Conservation (phyloP, 2,888 invertebrate genomes). For the Sminthurides aquaticus region DNA sequence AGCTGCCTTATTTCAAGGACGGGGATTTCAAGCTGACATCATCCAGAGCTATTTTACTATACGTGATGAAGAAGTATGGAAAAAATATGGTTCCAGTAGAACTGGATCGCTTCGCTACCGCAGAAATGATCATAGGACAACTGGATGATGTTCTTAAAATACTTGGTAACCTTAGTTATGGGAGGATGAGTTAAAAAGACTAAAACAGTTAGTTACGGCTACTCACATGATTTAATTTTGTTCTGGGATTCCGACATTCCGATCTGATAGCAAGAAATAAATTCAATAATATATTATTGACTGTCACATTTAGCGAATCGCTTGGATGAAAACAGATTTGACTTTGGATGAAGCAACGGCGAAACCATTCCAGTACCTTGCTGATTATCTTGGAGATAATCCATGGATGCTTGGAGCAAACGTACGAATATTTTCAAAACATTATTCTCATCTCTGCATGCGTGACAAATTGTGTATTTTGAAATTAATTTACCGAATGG, state of each 20-base stretch:
- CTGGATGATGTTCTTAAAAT: conserved; percentile 3
- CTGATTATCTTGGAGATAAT: conserved; percentile 44
- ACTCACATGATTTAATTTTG: too few species aligned
- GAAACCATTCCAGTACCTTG: background rate
- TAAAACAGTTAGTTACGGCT: too few species aligned
- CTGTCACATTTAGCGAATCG: too few species aligned
- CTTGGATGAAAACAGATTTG: too few species aligned
- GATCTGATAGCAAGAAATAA: too few species aligned
- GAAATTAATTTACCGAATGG: too few species aligned
- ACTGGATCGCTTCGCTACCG: conserved; percentile 43
- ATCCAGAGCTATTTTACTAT: conserved; percentile 48
- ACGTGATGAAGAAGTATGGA: conserved; percentile 46
- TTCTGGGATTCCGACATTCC: too few species aligned
- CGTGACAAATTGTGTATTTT: too few species aligned
- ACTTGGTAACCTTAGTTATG: conserved; percentile 14
- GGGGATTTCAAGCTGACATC: conserved; percentile 48
- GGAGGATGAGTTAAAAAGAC: too few species aligned
- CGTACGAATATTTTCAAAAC: too few species aligned
- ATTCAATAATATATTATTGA: too few species aligned
- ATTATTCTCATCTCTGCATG: too few species aligned
- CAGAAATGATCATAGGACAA: conserved; percentile 7
- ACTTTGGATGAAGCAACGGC: background rate
- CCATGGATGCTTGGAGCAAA: conserved; percentile 47
- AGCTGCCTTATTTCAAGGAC: conserved; percentile 48
- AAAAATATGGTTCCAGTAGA: conserved; percentile 47